A percentile compares a stretch with the other conserved stretches of the same genome.
Conservation (phyloP, 1,140 invertebrate species). For the Piezodorus guildinii region DNA sequence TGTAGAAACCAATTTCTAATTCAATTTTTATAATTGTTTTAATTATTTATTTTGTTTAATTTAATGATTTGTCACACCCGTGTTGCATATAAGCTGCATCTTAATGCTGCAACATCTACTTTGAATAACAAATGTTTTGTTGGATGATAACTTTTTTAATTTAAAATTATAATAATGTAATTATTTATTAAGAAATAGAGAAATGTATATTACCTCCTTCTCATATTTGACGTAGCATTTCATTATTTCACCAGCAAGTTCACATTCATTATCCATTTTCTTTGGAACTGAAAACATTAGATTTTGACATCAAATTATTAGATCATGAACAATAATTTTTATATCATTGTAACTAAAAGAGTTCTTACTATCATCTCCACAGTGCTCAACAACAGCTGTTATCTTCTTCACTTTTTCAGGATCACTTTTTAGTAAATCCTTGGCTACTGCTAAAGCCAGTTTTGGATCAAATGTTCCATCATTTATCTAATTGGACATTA, state of each 20-base stretch:
- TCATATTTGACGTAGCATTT: constrained; percentile 18
- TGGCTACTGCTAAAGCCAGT: constrained; percentile 10
- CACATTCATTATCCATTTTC: constrained; percentile 20
- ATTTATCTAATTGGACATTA: not conserved
- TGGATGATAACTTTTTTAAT: no score
- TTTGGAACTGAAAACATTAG: constrained; percentile 15
- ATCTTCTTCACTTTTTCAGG: constrained; percentile 19
- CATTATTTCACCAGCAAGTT: constrained; percentile 19
- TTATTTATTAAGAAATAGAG: no score
- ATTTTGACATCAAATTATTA: not conserved
- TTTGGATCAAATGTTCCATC: constrained; percentile 13
- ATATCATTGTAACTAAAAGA: not conserved
- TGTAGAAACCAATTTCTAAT: no score
- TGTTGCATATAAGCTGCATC: no score
- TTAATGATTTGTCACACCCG: no score
- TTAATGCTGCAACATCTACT: no score
- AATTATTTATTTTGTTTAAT: no score
- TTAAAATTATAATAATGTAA: no score
- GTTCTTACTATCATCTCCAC: constrained; percentile 20
- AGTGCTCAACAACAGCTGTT: constrained; percentile 16
- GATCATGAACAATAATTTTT: not conserved
- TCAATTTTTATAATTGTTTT: no score
- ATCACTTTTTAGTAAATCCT: constrained; percentile 10
- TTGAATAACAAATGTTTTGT: no score
- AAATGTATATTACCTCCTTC: constrained; percentile 13